Evolutionary conservation across 2,113 vertebrate genomes (phyloP).

Genomic region (Lynx canadensis): DNA sequence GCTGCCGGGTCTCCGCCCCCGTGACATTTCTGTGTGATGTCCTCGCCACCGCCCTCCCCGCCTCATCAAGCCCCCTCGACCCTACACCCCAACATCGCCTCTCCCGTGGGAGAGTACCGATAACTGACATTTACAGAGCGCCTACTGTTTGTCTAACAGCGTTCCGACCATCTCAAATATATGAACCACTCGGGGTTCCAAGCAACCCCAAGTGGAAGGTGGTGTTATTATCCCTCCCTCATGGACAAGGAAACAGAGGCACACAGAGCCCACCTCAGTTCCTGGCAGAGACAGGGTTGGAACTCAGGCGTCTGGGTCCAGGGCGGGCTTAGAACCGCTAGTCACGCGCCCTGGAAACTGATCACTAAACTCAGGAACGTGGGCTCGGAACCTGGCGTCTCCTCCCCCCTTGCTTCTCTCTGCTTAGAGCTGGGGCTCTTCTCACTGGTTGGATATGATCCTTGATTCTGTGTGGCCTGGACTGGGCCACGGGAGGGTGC

Average conservation of each 20-base stretch:
- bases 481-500: not conserved
- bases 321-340: accelerated
- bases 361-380: accelerated
- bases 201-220: accelerated
- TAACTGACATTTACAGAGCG: not conserved
- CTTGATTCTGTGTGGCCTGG: not conserved
- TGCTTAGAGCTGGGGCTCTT: not conserved
- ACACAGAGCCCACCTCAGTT: too few relatives aligned
- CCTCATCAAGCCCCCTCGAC: not conserved
- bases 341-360: accelerated
- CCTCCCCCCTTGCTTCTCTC: not conserved
- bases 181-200: not conserved
- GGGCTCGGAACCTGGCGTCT: not conserved
- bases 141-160: not conserved
- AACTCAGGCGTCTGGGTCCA: not conserved
- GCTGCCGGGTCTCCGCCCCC: not conserved
- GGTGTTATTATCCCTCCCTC: too few relatives aligned
- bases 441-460: not conserved
- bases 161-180: not conserved
- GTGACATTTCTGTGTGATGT: accelerated
- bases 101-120: not conserved
- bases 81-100: not conserved
- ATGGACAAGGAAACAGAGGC: accelerated
- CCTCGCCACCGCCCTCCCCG: accelerated
- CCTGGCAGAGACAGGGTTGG: not conserved